Percentiles rank a stretch among this genome's conserved stretches.
Evolutionary conservation across 2,888 invertebrate genomes (phyloP).

Genomic region (Laspeyria flexula): DNA sequence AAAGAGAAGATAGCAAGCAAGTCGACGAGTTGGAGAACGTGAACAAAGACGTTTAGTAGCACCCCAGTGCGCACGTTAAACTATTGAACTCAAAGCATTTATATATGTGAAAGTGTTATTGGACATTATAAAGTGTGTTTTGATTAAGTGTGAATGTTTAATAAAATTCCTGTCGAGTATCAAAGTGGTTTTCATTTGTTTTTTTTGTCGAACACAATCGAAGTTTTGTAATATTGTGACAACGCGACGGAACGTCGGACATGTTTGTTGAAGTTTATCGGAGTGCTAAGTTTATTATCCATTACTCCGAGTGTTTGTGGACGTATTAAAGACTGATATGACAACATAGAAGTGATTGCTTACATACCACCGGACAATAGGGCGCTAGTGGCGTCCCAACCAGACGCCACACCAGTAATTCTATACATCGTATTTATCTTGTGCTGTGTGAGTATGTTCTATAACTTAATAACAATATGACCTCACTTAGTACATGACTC

Average conservation of each 20-base stretch:
- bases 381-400: conserved; percentile 49
- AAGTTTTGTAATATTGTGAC: conserved; percentile 45
- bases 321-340: conserved; percentile 72
- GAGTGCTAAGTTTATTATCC: conserved; percentile 65
- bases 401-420: conserved; percentile 49
- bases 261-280: conserved; percentile 57
- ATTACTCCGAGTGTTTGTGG: conserved; percentile 65
- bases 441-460: conserved; percentile 49
- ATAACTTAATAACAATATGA: conserved; percentile 52
- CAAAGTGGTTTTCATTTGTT: conserved; percentile 33
- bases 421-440: conserved; percentile 61
- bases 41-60: conserved; percentile 52
- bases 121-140: conserved; percentile 48
- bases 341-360: conserved; percentile 76
- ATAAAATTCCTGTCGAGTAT: conserved; percentile 39
- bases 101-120: conserved; percentile 57
- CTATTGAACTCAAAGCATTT: conserved; percentile 48
- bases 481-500: conserved; percentile 24
- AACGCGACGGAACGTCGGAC: conserved; percentile 30
- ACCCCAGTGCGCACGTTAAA: conserved; percentile 10
- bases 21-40: conserved; percentile 56
- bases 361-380: conserved; percentile 71
- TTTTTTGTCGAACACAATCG: conserved; percentile 31
- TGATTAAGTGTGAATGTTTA: conserved; percentile 46
- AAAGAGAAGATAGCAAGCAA: conserved; percentile 59